Conservation (phyloP, 2,888 invertebrate genomes). For the Subacronicta megacephala region DNA sequence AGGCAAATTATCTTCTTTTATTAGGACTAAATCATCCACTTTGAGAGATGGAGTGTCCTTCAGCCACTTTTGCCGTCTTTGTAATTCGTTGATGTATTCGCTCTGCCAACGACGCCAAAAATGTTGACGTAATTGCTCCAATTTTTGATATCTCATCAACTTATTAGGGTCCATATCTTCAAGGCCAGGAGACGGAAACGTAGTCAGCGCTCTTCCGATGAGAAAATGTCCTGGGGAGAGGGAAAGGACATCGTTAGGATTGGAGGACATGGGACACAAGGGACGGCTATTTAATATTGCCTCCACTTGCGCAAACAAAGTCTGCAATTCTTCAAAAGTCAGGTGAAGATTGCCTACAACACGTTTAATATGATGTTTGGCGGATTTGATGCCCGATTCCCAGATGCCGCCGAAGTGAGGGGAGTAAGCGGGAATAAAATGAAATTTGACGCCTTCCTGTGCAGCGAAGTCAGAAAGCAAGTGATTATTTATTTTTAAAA, state of each 20-base stretch:
- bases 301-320: background rate
- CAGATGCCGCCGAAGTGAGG: slow-evolving; percentile 1
- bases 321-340: background rate
- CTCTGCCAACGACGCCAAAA: background rate
- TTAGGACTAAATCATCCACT: background rate
- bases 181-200: background rate
- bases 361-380: background rate
- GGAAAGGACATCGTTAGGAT: background rate
- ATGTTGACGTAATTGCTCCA: background rate
- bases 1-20: background rate
- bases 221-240: background rate
- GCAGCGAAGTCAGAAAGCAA: slow-evolving; percentile 1
- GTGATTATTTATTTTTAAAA: background rate
- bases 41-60: background rate
- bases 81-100: background rate
- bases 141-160: background rate
- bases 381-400: background rate
- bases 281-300: background rate
- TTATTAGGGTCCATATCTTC: background rate
- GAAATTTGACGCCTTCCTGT: background rate
- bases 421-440: background rate
- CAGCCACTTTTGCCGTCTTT: background rate
- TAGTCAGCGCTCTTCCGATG: background rate
- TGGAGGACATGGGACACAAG: background rate
- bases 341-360: background rate